A percentile compares a stretch with the other conserved stretches of the same genome.
phyloP scores from a whole-genome alignment of 2,797 vertebrate genomes.

The Gouania willdenowi region DNA sequence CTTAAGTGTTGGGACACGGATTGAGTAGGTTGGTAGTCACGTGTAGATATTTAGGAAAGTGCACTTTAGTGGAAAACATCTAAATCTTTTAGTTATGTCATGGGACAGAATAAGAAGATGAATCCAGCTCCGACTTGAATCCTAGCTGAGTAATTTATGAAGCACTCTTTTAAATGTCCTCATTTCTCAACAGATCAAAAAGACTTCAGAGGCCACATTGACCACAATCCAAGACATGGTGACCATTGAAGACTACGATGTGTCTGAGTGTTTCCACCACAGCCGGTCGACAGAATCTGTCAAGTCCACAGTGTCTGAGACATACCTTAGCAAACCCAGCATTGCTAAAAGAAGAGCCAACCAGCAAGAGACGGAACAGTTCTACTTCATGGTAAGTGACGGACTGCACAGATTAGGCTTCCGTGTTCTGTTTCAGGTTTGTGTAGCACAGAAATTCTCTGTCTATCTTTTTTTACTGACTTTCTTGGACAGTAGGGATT shows the following conservation, averaged over 20 bases:
- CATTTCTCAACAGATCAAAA: slow-evolving; percentile 83
- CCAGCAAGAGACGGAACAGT: slow-evolving; percentile 98
- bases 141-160: neutral
- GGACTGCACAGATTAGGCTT: too few species aligned
- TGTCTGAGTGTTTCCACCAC: slow-evolving; percentile 97
- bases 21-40: slow-evolving; percentile 41
- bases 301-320: slow-evolving; percentile 94
- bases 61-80: slow-evolving; percentile 24
- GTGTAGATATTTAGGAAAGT: slow-evolving; percentile 26
- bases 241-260: slow-evolving; percentile 97
- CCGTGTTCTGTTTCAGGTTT: too few species aligned
- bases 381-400: slow-evolving; percentile 95
- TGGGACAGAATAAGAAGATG: neutral
- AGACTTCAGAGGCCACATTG: slow-evolving; percentile 95
- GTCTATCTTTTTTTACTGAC: neutral
- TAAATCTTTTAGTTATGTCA: slow-evolving; percentile 14
- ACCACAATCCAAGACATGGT: slow-evolving; percentile 99
- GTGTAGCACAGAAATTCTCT: too few species aligned
- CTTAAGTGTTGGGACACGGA: slow-evolving; percentile 41
- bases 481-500: slow-evolving; percentile 1
- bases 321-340: slow-evolving; percentile 96
- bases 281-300: slow-evolving; percentile 97
- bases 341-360: slow-evolving; percentile 96
- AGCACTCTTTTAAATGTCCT: too few species aligned
- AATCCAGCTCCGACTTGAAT: slow-evolving; percentile 2